phyloP scores from a whole-genome alignment of 2,888 invertebrate genomes.

The Drosophila niveifrons region DNA sequence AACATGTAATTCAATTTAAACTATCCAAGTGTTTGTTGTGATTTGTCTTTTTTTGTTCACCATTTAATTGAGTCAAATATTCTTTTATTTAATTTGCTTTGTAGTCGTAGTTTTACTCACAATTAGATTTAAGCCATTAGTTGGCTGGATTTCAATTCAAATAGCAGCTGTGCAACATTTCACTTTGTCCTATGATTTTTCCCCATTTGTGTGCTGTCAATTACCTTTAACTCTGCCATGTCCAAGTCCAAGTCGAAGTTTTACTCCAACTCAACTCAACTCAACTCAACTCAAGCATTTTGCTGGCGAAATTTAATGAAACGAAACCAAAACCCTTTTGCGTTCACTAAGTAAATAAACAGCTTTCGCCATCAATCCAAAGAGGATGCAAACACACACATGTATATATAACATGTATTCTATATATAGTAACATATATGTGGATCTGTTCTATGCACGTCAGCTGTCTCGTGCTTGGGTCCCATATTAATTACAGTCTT shows the following conservation, averaged over 20 bases:
- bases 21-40: not conserved
- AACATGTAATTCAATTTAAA: not conserved
- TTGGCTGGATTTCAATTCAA: not conserved
- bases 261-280: constrained; percentile 14
- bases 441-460: constrained; percentile 33
- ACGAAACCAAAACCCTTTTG: constrained; percentile 67
- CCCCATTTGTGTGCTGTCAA: constrained; percentile 28
- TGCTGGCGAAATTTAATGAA: constrained; percentile 63
- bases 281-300: constrained; percentile 20
- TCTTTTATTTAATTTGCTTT: not conserved
- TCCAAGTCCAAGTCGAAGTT: constrained; percentile 1
- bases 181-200: not conserved
- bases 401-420: constrained; percentile 1
- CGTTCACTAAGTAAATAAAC: constrained; percentile 58
- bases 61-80: constrained; percentile 2
- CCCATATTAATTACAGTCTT: constrained; percentile 74
- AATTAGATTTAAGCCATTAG: constrained; percentile 3
- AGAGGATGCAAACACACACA: constrained; percentile 15
- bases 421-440: constrained; percentile 1
- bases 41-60: not conserved
- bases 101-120: not conserved
- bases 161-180: constrained; percentile 1
- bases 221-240: constrained; percentile 9
- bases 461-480: constrained; percentile 38
- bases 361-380: constrained; percentile 50